Conservation (phyloP, 2,888 invertebrate genomes). For the Archaeoteleia sp. region DNA sequence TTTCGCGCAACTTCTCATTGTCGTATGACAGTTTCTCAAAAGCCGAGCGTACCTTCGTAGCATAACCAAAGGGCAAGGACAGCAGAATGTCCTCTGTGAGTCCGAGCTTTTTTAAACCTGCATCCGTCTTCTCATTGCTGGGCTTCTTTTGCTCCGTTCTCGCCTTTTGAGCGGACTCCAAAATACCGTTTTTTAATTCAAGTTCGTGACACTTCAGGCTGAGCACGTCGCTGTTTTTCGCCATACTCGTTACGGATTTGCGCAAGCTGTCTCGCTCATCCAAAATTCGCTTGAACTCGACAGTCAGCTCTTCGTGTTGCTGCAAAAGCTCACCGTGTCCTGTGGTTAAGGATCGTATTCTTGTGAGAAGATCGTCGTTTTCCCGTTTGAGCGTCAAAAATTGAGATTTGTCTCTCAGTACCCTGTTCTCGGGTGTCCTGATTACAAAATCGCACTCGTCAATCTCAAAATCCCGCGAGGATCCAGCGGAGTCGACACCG, state of each 20-base stretch:
- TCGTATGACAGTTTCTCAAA: slow-evolving; percentile 37
- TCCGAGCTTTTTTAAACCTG: slow-evolving; percentile 20
- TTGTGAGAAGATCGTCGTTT: no score
- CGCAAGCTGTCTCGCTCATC: slow-evolving; percentile 8
- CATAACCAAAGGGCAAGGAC: slow-evolving; percentile 31
- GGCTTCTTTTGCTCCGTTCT: background rate
- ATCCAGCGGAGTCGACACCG: no score
- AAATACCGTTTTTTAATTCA: slow-evolving; percentile 5
- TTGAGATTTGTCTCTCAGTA: no score
- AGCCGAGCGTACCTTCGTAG: slow-evolving; percentile 32
- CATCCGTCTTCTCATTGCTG: slow-evolving; percentile 10
- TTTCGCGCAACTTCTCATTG: slow-evolving; percentile 31
- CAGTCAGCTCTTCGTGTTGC: background rate
- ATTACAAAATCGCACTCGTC: no score
- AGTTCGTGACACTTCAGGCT: slow-evolving; percentile 19
- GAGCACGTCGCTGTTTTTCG: slow-evolving; percentile 18
- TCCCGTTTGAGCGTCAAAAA: no score
- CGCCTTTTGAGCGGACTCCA: slow-evolving; percentile 18
- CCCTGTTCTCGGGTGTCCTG: no score
- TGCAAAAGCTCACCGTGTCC: background rate
- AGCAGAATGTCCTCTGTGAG: slow-evolving; percentile 31
- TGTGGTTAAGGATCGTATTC: background rate
- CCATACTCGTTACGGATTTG: background rate
- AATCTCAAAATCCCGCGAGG: no score
- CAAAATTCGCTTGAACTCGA: slow-evolving; percentile 1